phyloP scores from a whole-genome alignment of 2,113 vertebrate genomes.

The Thunnus maccoyii region DNA sequence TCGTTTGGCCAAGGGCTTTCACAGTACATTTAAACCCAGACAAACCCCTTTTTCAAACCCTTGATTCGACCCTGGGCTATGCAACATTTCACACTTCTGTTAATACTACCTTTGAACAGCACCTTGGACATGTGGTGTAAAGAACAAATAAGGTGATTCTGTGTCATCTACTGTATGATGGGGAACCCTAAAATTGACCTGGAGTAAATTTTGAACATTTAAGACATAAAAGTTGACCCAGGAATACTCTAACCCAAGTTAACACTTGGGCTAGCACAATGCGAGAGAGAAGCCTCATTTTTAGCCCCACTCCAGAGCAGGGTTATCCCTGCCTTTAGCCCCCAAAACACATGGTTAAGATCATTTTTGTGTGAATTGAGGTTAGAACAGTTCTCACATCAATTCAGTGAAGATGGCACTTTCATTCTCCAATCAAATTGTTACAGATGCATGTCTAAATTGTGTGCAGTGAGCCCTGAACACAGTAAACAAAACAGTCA shows the following conservation, averaged over 20 bases:
- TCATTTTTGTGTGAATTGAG: background rate
- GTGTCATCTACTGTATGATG: background rate
- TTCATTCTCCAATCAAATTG: constrained; percentile 8
- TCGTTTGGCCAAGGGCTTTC: constrained; percentile 47
- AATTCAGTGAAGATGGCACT: background rate
- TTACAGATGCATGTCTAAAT: background rate
- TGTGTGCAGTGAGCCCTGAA: background rate
- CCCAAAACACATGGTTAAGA: background rate
- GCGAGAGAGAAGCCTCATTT: background rate
- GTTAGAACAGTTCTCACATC: background rate
- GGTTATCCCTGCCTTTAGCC: background rate
- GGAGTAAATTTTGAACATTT: background rate
- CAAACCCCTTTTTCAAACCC: constrained; percentile 26
- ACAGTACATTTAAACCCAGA: constrained; percentile 46
- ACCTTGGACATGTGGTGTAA: constrained; percentile 20
- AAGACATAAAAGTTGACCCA: background rate
- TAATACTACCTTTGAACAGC: constrained; percentile 29
- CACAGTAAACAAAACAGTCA: background rate
- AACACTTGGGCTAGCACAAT: background rate
- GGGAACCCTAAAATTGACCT: constrained; percentile 1
- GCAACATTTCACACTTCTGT: constrained; percentile 36
- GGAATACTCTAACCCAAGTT: background rate
- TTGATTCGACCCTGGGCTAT: constrained; percentile 29
- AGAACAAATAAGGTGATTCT: constrained; percentile 19
- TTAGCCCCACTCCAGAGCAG: background rate